These are phyloP conservation scores for Chionodraco myersi DNA, from an alignment of 2,113 vertebrate genomes.

Conservation along the genomic window DNA sequence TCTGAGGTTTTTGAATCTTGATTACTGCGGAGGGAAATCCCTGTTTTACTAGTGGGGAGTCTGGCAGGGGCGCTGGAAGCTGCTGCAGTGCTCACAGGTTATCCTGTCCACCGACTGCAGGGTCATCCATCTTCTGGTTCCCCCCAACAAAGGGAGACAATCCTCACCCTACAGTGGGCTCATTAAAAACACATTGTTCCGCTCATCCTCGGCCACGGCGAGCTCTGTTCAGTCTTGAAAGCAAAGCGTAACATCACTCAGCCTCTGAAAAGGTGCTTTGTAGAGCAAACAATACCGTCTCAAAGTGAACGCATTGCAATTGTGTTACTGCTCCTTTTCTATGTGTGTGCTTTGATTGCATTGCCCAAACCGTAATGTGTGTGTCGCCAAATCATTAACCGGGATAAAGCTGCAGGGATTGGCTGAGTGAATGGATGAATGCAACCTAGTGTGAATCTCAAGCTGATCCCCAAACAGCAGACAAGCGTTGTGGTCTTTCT, in stretches of 20 bases:
- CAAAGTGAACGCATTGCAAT: constrained; percentile 56
- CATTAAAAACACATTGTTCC: constrained; percentile 68
- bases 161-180: constrained; percentile 47
- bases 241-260: constrained; percentile 60
- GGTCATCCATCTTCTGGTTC: constrained; percentile 48
- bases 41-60: constrained; percentile 59
- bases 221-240: constrained; percentile 48
- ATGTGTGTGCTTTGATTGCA: constrained; percentile 7
- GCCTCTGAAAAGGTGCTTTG: constrained; percentile 51
- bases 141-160: constrained; percentile 37
- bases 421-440: constrained; percentile 38
- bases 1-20: constrained; percentile 44
- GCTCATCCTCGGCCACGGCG: constrained; percentile 38
- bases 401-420: constrained; percentile 35
- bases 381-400: constrained; percentile 36
- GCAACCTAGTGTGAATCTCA: constrained; percentile 35
- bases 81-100: constrained; percentile 20
- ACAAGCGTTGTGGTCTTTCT: too few relatives aligned
- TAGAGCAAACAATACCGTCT: constrained; percentile 53
- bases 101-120: constrained; percentile 20
- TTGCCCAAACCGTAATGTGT: constrained; percentile 39
- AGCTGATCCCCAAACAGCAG: constrained; percentile 28
- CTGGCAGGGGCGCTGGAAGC: constrained; percentile 44
- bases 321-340: constrained; percentile 19
- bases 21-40: constrained; percentile 49